These are phyloP conservation scores for Brachionus calyciflorus DNA, from an alignment of 1,140 invertebrate species.

Conservation along the genomic window DNA sequence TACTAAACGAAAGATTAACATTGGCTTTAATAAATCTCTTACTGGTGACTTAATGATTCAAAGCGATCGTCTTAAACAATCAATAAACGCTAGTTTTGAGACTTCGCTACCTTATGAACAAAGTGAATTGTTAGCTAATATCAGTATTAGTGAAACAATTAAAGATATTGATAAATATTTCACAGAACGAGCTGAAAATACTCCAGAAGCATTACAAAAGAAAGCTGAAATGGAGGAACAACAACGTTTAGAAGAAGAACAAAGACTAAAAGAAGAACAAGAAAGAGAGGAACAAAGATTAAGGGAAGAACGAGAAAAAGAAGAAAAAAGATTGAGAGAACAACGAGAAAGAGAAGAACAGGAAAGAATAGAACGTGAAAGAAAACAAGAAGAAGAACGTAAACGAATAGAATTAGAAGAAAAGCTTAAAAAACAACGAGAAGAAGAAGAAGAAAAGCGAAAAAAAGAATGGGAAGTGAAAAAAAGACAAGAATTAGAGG, in stretches of 20 bases:
- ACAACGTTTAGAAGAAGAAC: background rate
- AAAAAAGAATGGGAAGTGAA: background rate
- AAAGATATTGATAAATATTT: background rate
- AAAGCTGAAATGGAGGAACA: background rate
- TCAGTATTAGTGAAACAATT: background rate
- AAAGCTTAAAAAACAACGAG: background rate
- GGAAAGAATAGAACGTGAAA: background rate
- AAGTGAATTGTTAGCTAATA: background rate
- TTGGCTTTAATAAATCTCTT: background rate
- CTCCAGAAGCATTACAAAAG: background rate
- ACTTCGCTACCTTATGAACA: background rate
- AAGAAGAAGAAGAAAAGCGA: background rate
- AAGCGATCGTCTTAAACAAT: background rate
- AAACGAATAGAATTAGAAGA: background rate
- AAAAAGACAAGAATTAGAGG: constrained; percentile 1
- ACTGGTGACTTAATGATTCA: background rate
- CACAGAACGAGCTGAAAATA: background rate
- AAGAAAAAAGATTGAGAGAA: background rate
- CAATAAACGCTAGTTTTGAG: constrained; percentile 8
- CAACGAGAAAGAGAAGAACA: background rate
- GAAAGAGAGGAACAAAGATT: background rate
- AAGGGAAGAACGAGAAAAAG: background rate
- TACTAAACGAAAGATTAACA: constrained; percentile 6
- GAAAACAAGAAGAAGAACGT: background rate
- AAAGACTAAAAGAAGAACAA: background rate